Percentiles rank a stretch among this genome's conserved stretches.
Evolutionary conservation across 1,140 invertebrate species (phyloP).

Genomic region (Cydia strobilella): DNA sequence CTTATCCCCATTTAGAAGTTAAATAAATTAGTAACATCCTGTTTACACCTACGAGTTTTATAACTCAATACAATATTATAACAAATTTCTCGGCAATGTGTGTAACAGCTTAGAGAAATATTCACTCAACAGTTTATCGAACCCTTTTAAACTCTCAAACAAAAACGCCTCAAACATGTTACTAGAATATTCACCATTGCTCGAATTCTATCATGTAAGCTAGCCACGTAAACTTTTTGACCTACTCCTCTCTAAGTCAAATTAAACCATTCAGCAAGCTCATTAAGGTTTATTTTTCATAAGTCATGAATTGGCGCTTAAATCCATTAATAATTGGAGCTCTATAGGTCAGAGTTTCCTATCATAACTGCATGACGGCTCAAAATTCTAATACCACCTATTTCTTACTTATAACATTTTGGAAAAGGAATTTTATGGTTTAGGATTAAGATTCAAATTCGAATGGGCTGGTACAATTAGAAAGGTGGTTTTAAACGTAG

Average conservation of each 20-base stretch:
- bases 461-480: neutral
- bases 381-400: neutral
- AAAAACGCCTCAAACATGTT: slow-evolving; percentile 15
- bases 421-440: neutral
- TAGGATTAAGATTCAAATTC: neutral
- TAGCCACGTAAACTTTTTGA: slow-evolving; percentile 18
- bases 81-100: slow-evolving; percentile 41
- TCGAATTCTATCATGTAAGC: slow-evolving; percentile 20
- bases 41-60: too few species aligned
- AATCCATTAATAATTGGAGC: neutral
- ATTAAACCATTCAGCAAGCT: neutral
- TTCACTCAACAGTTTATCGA: slow-evolving; percentile 13
- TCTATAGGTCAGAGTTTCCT: slow-evolving; percentile 13
- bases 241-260: neutral
- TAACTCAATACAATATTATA: slow-evolving; percentile 19
- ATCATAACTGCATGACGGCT: slow-evolving; percentile 2
- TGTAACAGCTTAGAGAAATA: neutral
- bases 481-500: neutral
- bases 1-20: too few species aligned
- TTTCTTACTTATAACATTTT: neutral
- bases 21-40: slow-evolving; percentile 45
- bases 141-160: slow-evolving; percentile 26
- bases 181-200: slow-evolving; percentile 15
- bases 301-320: neutral
- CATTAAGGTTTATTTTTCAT: neutral